A percentile compares a stretch with the other conserved stretches of the same genome.
phyloP scores from a whole-genome alignment of 1,140 invertebrate genomes.

The Myzus persicae region DNA sequence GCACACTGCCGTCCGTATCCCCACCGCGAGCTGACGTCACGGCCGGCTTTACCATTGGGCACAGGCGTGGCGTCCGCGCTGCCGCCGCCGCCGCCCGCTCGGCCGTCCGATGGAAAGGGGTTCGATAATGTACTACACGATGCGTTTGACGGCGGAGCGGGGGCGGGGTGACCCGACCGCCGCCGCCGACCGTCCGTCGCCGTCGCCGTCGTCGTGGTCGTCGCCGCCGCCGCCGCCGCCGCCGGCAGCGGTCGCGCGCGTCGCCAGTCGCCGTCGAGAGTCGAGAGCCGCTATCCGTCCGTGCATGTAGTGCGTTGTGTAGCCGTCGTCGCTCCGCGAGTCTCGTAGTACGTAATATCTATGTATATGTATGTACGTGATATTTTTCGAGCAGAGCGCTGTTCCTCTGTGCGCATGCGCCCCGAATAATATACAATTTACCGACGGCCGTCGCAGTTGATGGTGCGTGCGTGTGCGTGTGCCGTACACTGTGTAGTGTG shows the following conservation, averaged over 20 bases:
- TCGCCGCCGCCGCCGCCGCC: neutral
- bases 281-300: constrained; percentile 37
- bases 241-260: constrained; percentile 42
- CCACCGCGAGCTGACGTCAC: constrained; percentile 35
- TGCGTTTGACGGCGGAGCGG: neutral
- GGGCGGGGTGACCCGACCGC: neutral
- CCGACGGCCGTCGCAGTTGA: neutral
- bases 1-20: neutral
- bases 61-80: constrained; percentile 44
- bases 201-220: neutral
- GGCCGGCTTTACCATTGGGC: constrained; percentile 53
- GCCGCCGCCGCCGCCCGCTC: neutral
- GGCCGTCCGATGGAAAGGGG: constrained; percentile 31
- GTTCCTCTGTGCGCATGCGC: neutral
- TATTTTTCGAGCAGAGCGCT: neutral
- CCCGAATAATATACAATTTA: neutral
- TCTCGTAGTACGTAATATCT: neutral
- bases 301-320: constrained; percentile 26
- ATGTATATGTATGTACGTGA: neutral
- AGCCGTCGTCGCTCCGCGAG: neutral
- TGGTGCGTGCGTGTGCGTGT: neutral
- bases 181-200: neutral
- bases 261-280: constrained; percentile 41
- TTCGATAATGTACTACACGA: constrained; percentile 39
- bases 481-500: neutral